phyloP scores from a whole-genome alignment of 1,140 invertebrate genomes.

The Drosophila tristis region DNA sequence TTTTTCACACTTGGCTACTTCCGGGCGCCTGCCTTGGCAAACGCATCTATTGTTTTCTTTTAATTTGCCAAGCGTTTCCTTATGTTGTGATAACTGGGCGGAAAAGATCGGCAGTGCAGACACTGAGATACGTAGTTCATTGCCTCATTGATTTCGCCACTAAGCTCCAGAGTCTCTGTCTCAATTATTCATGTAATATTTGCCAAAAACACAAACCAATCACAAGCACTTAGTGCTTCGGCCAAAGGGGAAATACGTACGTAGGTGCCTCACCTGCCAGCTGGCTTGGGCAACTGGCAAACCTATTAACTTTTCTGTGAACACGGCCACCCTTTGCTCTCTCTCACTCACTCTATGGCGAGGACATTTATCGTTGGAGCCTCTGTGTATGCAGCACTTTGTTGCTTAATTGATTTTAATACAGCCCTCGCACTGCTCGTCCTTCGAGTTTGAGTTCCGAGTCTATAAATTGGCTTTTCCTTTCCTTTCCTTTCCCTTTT shows the following conservation, averaged over 20 bases:
- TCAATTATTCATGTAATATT: constrained; percentile 49
- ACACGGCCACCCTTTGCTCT: not conserved
- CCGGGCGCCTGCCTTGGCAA: constrained; percentile 48
- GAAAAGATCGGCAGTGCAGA: not conserved
- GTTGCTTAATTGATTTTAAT: constrained; percentile 83
- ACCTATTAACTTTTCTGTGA: constrained; percentile 70
- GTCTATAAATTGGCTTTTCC: constrained; percentile 81
- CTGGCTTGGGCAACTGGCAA: constrained; percentile 71
- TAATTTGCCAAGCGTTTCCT: constrained; percentile 63
- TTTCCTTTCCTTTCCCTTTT: constrained; percentile 54
- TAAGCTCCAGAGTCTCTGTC: too few relatives aligned
- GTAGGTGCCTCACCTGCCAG: constrained; percentile 18
- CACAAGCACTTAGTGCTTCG: constrained; percentile 47
- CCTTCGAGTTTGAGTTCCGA: constrained; percentile 50
- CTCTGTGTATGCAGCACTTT: constrained; percentile 75
- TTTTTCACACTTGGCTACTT: constrained; percentile 82
- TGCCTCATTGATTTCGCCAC: constrained; percentile 14
- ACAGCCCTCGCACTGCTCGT: constrained; percentile 47
- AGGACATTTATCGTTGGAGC: constrained; percentile 72
- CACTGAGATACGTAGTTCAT: constrained; percentile 1
- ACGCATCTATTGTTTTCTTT: constrained; percentile 74
- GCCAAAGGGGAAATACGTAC: constrained; percentile 33
- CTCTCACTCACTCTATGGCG: constrained; percentile 3
- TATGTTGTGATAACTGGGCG: constrained; percentile 10
- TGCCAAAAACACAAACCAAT: constrained; percentile 51